A percentile compares a stretch with the other conserved stretches of the same genome.
Evolutionary conservation across 2,888 invertebrate genomes (phyloP).

Genomic region (Drosophila bunnanda): DNA sequence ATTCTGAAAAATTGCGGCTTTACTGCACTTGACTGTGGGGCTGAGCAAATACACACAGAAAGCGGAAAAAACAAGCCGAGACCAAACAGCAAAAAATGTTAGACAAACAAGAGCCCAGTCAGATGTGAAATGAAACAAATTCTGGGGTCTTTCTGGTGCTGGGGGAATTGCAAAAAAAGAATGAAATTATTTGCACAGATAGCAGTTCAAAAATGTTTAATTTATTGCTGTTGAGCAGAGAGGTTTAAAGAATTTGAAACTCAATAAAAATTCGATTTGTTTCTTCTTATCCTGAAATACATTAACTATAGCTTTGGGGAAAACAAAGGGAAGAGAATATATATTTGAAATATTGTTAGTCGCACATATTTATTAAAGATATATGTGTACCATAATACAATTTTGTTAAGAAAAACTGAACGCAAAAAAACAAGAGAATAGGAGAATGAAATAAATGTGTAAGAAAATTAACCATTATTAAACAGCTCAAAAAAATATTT

Average conservation of each 20-base stretch:
- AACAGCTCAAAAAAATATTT: too few species aligned
- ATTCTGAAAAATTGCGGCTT: constrained; percentile 58
- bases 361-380: background rate
- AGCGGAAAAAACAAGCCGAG: constrained; percentile 25
- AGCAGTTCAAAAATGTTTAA: constrained; percentile 20
- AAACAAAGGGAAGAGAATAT: background rate
- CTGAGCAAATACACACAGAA: constrained; percentile 26
- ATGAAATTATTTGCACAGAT: constrained; percentile 32
- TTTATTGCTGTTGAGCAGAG: constrained; percentile 1
- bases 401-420: background rate
- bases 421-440: too few species aligned
- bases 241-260: background rate
- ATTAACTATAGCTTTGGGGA: too few species aligned
- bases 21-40: constrained; percentile 44
- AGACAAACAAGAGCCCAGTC: constrained; percentile 46
- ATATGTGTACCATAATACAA: too few species aligned
- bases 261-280: background rate
- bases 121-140: constrained; percentile 50
- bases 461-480: too few species aligned
- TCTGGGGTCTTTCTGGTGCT: constrained; percentile 6
- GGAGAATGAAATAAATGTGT: too few species aligned
- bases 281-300: background rate
- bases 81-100: constrained; percentile 12
- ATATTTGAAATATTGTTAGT: background rate
- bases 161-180: constrained; percentile 23